Percentiles rank a stretch among this genome's conserved stretches.
Conservation (phyloP, 2,113 vertebrate genomes). For the Semicossyphus pulcher region DNA sequence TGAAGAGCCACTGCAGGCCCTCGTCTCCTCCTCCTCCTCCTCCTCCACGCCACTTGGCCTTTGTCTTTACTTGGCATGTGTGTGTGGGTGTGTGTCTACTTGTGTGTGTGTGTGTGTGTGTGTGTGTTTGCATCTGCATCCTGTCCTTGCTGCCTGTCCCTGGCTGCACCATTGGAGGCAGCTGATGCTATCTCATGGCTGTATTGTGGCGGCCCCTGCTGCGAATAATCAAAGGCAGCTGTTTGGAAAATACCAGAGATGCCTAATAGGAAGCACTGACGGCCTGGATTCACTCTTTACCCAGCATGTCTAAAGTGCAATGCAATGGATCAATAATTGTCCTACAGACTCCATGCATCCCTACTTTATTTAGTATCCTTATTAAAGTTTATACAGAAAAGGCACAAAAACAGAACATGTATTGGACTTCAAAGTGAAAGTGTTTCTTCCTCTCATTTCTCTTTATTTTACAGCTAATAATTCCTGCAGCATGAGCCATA, state of each 20-base stretch:
- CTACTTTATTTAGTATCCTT: constrained; percentile 22
- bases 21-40: constrained; percentile 47
- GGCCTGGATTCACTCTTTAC: constrained; percentile 74
- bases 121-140: constrained; percentile 70
- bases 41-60: constrained; percentile 69
- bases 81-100: constrained; percentile 32
- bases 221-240: constrained; percentile 84
- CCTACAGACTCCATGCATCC: constrained; percentile 32
- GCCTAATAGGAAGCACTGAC: constrained; percentile 76
- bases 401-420: neutral
- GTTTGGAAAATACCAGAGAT: constrained; percentile 83
- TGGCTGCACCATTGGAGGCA: constrained; percentile 77
- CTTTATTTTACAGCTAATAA: constrained; percentile 45
- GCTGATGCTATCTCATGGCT: constrained; percentile 82
- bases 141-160: constrained; percentile 72
- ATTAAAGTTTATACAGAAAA: neutral
- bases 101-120: constrained; percentile 35
- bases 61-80: constrained; percentile 68
- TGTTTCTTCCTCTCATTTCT: constrained; percentile 6
- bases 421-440: neutral
- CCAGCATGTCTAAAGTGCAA: constrained; percentile 55
- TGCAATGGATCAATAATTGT: constrained; percentile 61
- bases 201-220: constrained; percentile 76
- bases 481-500: constrained; percentile 47
- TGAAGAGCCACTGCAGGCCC: constrained; percentile 70